These are phyloP conservation scores for Yoshiicerus persimilis DNA, from an alignment of 1,140 invertebrate genomes.

Conservation along the genomic window DNA sequence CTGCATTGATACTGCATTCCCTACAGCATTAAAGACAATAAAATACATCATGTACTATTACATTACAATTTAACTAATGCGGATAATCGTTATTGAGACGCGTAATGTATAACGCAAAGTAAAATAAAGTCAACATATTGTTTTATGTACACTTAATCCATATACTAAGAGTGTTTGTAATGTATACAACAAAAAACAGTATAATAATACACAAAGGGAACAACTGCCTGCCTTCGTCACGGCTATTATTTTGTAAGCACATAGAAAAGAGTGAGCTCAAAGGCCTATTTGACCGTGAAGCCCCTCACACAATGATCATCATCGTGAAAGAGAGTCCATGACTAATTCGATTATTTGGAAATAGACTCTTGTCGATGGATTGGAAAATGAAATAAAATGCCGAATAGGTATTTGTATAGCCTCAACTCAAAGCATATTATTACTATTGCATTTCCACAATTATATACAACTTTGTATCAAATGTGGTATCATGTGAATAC, in stretches of 20 bases:
- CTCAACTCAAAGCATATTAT: too few species aligned
- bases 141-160: neutral
- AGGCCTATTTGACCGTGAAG: slow-evolving; percentile 1
- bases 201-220: neutral
- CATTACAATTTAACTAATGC: neutral
- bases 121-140: neutral
- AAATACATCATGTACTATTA: neutral
- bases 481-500: neutral
- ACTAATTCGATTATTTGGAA: slow-evolving; percentile 23
- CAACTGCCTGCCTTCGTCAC: neutral
- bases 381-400: slow-evolving; percentile 31
- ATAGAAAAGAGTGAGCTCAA: neutral
- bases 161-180: too few species aligned
- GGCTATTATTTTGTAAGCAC: neutral
- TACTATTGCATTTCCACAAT: too few species aligned
- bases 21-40: neutral
- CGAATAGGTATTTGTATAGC: neutral
- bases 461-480: neutral
- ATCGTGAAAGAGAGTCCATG: slow-evolving; percentile 10
- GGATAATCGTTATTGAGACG: neutral
- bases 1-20: neutral
- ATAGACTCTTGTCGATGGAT: slow-evolving; percentile 29
- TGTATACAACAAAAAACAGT: too few species aligned
- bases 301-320: neutral
- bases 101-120: neutral